These are phyloP conservation scores for Poeciliopsis infans DNA, from an alignment of 2,797 vertebrate genomes.

Conservation along the genomic window DNA sequence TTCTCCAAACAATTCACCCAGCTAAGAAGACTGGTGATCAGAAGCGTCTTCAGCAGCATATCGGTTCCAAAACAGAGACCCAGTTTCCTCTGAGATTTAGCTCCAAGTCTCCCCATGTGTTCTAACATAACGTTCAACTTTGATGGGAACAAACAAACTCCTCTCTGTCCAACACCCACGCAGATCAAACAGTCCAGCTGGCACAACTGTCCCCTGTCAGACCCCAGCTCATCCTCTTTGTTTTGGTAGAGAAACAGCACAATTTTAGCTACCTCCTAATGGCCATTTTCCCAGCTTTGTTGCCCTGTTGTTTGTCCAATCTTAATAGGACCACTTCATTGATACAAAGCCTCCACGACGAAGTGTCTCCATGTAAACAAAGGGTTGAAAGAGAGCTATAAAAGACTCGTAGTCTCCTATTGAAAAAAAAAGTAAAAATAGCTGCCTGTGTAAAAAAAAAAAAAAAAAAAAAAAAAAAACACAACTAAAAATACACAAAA, in stretches of 20 bases:
- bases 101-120: slow-evolving; percentile 28
- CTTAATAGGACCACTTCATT: slow-evolving; percentile 34
- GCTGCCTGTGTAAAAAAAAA: background rate
- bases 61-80: slow-evolving; percentile 9
- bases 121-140: slow-evolving; percentile 18
- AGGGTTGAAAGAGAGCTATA: slow-evolving; percentile 19
- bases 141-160: slow-evolving; percentile 22
- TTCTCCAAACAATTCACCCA: slow-evolving; percentile 71
- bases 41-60: slow-evolving; percentile 59
- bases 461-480: too few species aligned
- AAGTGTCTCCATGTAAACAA: slow-evolving; percentile 62
- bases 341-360: slow-evolving; percentile 15
- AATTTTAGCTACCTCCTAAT: slow-evolving; percentile 38
- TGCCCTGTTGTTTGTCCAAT: background rate
- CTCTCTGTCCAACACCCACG: slow-evolving; percentile 42
- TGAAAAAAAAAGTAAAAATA: background rate
- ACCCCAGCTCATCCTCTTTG: slow-evolving; percentile 40
- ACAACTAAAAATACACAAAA: too few species aligned
- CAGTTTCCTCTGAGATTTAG: slow-evolving; percentile 18
- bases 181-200: slow-evolving; percentile 56
- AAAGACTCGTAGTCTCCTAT: slow-evolving; percentile 2
- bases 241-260: background rate
- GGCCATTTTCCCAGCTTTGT: slow-evolving; percentile 21
- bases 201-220: slow-evolving; percentile 40
- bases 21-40: slow-evolving; percentile 64